Base-by-base conservation (phyloP, 2,797 vertebrate species). In the Galaxias olidus region DNA sequence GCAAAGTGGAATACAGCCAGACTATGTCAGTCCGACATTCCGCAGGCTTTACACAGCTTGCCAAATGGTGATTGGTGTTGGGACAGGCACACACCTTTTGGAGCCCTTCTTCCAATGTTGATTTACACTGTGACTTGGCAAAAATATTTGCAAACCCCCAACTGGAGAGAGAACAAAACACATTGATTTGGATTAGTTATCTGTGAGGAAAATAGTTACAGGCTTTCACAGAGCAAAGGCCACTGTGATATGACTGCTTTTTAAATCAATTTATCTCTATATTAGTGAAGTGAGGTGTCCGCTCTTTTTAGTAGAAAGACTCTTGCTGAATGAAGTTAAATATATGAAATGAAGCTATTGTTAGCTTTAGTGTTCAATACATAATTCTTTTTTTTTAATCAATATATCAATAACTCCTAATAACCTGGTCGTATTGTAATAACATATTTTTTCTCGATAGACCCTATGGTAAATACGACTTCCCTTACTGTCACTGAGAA, bases 41-140 rank as follows among this genome's bases (percentile, higher is more conserved):
- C n/a, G n/a, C n/a, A 50, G 69, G 69, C 71, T 71, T 15, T 6
- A 66, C 15, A 78, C 67, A 69, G 66, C 58, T 58, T 50, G 73
- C 80, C 80, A 83, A 82, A 81, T 81, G 82, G 74, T 51, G 55
- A 61, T 49, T 55, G 9, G 1, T 17, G 12, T 49, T n/a, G 19
- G 10, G 56, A 44, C 9, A 4, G 41, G 9, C 10, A 8, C n/a
- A 7, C 4, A 9, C 45, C 9, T n/a, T 52, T 52, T 52, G 12
- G 52, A 40, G 9, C 11, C n/a, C 19, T 15, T 13, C 8, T 41
- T 14, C n/a, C 11, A 14, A 47, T 13, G 5, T 45, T 18, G 20
- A 20, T 48, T 49, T 49, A 30, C 30, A 30, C 30, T 3, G 30
- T 30, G 30, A 30, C 9, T 19, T 14, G n/a, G 43, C 10, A 14